phyloP scores from a whole-genome alignment of 2,888 invertebrate genomes.

The Meiosimyza platycephala region DNA sequence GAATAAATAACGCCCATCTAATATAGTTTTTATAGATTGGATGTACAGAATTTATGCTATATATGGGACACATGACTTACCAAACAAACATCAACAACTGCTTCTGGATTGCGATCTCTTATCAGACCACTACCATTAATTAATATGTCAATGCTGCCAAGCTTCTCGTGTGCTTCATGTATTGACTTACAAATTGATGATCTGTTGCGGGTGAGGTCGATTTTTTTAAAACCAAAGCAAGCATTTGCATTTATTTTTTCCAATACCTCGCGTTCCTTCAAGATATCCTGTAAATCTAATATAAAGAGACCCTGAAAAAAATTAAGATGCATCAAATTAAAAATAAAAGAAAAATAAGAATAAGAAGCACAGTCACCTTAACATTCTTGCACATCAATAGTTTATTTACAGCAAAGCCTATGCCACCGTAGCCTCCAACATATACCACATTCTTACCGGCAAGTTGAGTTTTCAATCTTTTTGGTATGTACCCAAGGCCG shows the following conservation, averaged over 20 bases:
- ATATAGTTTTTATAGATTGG: too few relatives aligned
- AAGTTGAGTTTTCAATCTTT: too few relatives aligned
- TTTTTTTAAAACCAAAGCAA: constrained; percentile 37
- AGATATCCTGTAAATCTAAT: constrained; percentile 45
- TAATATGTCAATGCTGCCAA: constrained; percentile 43
- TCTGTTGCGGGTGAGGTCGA: constrained; percentile 18
- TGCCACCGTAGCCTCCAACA: constrained; percentile 52
- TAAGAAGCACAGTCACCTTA: constrained; percentile 41
- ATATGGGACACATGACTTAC: constrained; percentile 57
- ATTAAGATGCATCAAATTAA: not conserved
- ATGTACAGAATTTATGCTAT: too few relatives aligned
- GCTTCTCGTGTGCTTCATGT: constrained; percentile 29
- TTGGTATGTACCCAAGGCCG: too few relatives aligned
- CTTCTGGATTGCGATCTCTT: constrained; percentile 48
- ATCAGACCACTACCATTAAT: constrained; percentile 51
- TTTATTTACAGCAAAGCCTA: constrained; percentile 44
- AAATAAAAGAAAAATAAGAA: not conserved
- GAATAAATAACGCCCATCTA: constrained; percentile 65
- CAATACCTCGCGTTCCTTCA: constrained; percentile 4
- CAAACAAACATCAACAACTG: constrained; percentile 62
- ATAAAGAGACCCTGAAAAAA: constrained; percentile 47
- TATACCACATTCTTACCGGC: constrained; percentile 45
- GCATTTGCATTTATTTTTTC: constrained; percentile 28
- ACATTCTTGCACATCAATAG: constrained; percentile 36
- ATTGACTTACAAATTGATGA: not conserved